Base-by-base conservation (phyloP, 2,797 vertebrate genomes). In the Peromyscus nudipes region DNA sequence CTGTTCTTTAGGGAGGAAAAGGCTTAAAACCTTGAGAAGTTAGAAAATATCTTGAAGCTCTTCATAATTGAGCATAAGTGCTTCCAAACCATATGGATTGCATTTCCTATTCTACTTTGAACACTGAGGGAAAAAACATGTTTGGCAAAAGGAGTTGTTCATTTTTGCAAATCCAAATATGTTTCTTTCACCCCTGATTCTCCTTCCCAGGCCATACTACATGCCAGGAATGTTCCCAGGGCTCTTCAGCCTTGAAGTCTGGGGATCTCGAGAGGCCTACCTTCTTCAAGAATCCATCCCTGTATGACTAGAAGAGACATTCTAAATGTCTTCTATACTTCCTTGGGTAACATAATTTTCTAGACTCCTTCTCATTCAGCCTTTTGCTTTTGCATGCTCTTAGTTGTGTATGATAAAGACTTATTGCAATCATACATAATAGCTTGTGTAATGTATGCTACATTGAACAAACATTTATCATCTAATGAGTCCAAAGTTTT, bases 81-180 rank as follows among this genome's bases (percentile, higher is more conserved):
- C 65, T 76, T 95, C 93, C 93, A 97, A 97, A 95, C 77, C 97
- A 97, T 97, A 97, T 97, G 95, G 94, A 96, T 77, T 96, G 37
- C 94, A 96, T 97, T 98, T 97, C 88, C 96, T 97, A 94, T 96
- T 96, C 95, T 49, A 80, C 91, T 98, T 98, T 97, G 96, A 96
- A 97, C 90, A 93, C 29, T 91, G 96, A 97, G 43, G 88, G 94
- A 86, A 96, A 96, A 97, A 97, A 96, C 96, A 95, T 95, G 92
- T 97, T 97, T 98, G 97, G 97, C 95, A 97, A 97, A 97, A 89
- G 31, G 4, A 52, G 92, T 80, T 89, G 31, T 91, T 88, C 91
- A 19, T 81, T 76, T 90, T 95, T 96, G 52, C 37, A 96, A 96
- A 93, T 64, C 69, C 76, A 96, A 96, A 96, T 96, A 97, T 94